Base-by-base conservation (phyloP, 2,797 vertebrate genomes). In the Steatocranus sp. region DNA sequence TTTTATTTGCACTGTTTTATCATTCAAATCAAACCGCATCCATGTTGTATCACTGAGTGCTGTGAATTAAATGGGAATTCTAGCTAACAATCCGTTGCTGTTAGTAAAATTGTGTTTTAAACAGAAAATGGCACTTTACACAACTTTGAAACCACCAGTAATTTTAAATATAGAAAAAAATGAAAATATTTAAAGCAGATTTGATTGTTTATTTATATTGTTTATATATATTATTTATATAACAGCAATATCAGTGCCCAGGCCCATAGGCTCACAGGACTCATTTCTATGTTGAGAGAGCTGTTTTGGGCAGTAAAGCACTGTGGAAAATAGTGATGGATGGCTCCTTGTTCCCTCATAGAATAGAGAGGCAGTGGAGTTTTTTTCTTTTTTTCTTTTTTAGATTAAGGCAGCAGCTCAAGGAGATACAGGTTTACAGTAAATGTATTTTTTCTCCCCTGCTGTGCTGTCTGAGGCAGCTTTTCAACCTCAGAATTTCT, bases 241-340 rank as follows among this genome's bases (percentile, higher is more conserved):
- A 73, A 73, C 46, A 73, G 68, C 43, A 66, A 63, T 38, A 63
- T 90, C 73, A 79, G 78, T 83, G 83, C 78, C 83, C 83, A 86
- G 46, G 81, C 41, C 68, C 82, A 73, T 8, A 84, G 85, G 84
- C 83, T 86, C 80, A 75, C 82, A 88, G 81, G 63, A 68, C 86
- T 91, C 81, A 83, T 92, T 90, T 88, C 82, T 87, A 83, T 87
- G 90, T 91, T 86, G 83, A 88, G 87, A 90, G 87, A 87, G 83
- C 86, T 78, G 87, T 93, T 94, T 73, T 88, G 87, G 83, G 84
- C 77, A 12, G 89, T 87, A 91, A 91, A 93, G 88, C 86, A 75
- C 84, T 91, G 87, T 91, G 90, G 90, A 93, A 88, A 95, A 92
- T 92, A 83, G 85, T 92, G 90, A 93, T 91, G 86, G 90, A 94